phyloP scores from a whole-genome alignment of 37 sponge, comb jelly and placozoan genomes.

The Tethya wilhelma region DNA sequence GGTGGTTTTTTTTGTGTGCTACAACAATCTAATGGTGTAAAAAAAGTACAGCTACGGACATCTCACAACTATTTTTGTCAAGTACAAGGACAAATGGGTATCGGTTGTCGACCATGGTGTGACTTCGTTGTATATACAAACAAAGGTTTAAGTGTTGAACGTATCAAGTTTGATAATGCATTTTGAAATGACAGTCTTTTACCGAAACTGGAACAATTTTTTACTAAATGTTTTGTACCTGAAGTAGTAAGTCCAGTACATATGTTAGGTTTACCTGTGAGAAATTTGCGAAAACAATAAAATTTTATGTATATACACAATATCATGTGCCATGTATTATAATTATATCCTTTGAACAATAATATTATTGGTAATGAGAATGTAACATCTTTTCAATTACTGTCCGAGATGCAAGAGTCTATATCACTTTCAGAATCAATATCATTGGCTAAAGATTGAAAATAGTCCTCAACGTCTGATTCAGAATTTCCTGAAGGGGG shows the following conservation, averaged over 20 bases:
- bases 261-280: constrained; percentile 33
- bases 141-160: constrained; percentile 40
- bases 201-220: constrained; percentile 40
- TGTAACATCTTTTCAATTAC: too few relatives aligned
- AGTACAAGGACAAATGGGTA: constrained; percentile 66
- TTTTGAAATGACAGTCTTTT: constrained; percentile 27
- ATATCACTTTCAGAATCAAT: too few relatives aligned
- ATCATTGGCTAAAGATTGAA: too few relatives aligned
- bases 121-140: constrained; percentile 54
- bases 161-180: constrained; percentile 28
- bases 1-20: constrained; percentile 29
- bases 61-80: constrained; percentile 44
- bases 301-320: too few relatives aligned
- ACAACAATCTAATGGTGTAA: not conserved
- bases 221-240: constrained; percentile 45
- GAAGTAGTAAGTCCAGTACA: constrained; percentile 56
- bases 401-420: too few relatives aligned
- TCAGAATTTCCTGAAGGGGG: too few relatives aligned
- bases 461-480: too few relatives aligned
- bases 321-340: too few relatives aligned
- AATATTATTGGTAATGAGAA: too few relatives aligned
- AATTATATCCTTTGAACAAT: too few relatives aligned
- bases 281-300: constrained; percentile 29
- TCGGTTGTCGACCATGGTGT: constrained; percentile 59
- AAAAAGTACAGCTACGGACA: constrained; percentile 2